Evolutionary conservation across 2,888 invertebrate species (phyloP), one percentile per base, ranked within the genome.

Genomic region (Conops quadrifasciatus): DNA sequence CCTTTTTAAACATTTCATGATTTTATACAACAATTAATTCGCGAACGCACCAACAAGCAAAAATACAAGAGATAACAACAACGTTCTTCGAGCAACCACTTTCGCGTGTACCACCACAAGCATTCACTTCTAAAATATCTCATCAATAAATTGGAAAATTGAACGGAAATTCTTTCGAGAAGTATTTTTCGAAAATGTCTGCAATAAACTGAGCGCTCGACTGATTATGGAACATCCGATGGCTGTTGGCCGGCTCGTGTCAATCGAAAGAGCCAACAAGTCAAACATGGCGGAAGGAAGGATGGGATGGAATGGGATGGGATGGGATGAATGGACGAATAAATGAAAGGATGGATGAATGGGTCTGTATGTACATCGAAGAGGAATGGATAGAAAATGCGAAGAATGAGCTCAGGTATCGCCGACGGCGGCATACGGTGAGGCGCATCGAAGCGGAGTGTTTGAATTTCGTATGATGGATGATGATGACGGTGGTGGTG

Each of bases 61-160:
- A 36, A 36, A 36, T 7, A 36, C 4, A 9, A 36, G 36, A 36
- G 36, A 36, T 4, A 36, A 36, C 5, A 9, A 36, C 4, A 36
- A 36, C n/a, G n/a, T n/a, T 36, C 36, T 4, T 9, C 36, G 9
- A 36, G 9, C 36, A 36, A 36, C 9, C 4, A 36, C 36, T 36
- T 36, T 36, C 36, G 9, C 36, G 36, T 36, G 9, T 36, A 36
- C 36, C 36, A 9, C 36, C 9, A 36, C 36, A 36, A 36, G 5
- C 9, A 36, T 36, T 36, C 36, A 19, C 30, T 11, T 53, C 51
- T 30, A 70, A 24, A 59, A 65, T 24, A 64, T 49, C 60, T 71
- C 72, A 68, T 70, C 72, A 71, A 71, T 73, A 56, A 70, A 73
- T 68, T 64, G 67, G 28, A 47, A 67, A 58, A 59, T 49, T 64